Evolutionary conservation across 2,888 invertebrate species (phyloP).

Genomic region (Tenthredo mesomela): DNA sequence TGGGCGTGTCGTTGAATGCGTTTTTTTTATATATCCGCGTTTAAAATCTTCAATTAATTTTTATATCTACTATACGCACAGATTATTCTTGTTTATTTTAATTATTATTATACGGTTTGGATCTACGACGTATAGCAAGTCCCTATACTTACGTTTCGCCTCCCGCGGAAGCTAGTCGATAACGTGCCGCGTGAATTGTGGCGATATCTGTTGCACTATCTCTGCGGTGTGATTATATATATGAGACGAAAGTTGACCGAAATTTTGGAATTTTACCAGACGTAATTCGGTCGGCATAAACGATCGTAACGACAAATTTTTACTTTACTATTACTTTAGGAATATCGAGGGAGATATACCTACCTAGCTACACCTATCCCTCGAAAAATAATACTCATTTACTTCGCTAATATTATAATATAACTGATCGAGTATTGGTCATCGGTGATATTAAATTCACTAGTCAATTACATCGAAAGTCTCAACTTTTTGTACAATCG

Average conservation of each 20-base stretch:
- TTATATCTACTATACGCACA: too few relatives aligned
- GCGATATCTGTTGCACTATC: constrained; percentile 23
- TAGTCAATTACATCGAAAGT: neutral
- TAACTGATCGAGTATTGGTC: neutral
- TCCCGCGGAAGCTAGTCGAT: neutral
- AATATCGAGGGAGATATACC: neutral
- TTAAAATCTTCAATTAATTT: too few relatives aligned
- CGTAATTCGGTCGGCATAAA: neutral
- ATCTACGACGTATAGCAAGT: neutral
- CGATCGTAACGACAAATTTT: neutral
- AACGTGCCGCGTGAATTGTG: neutral
- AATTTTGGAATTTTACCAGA: neutral
- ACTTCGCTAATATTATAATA: neutral
- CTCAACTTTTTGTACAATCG: neutral
- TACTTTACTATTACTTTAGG: neutral
- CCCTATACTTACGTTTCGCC: neutral
- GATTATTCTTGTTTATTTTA: too few relatives aligned
- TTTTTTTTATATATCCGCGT: too few relatives aligned
- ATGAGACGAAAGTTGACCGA: constrained; percentile 6
- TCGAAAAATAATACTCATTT: too few relatives aligned
- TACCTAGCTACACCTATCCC: too few relatives aligned
- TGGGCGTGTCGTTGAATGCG: neutral
- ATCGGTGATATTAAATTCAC: neutral
- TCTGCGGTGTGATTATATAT: neutral
- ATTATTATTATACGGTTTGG: neutral